Base-by-base conservation (phyloP, 2,113 vertebrate species). In the Oxyura jamaicensis region DNA sequence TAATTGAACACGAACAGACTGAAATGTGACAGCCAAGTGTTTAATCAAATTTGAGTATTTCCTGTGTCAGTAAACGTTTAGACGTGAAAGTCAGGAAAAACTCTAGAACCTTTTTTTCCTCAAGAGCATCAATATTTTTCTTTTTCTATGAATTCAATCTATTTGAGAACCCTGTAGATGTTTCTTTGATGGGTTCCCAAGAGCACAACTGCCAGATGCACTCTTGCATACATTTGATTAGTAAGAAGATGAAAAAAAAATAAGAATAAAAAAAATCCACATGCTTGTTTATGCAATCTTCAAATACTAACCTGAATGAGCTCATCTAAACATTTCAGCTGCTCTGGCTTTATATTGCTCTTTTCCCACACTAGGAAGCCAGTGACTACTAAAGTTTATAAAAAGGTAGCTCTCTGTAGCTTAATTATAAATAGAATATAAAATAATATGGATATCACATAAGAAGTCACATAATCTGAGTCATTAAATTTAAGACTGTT, bases 71-170 rank as follows among this genome's bases (percentile, higher is more conserved):
- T 96, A 96, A 88, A 36, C 0, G 0, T 56, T 91, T 83, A 77
- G 28, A 88, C 7, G 22, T 73, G 58, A 81, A 91, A 91, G 55
- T 78, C 89, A 90, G 80, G 78, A 63, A 94, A 91, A 65, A 88
- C 18, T 75, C 42, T 52, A 75, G 94, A 90, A 29, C 22, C 39
- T 67, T 74, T 69, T 83, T 76, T 46, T 52, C 35, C 85, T 95
- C 83, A 90, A 95, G 68, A 88, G 75, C 65, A 86, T 88, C 58
- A 96, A 93, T 96, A 91, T 92, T 94, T 95, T 94, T n/a, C 23
- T 80, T 96, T 91, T 94, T 62, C 36, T 83, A 59, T 65, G 72
- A 96, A 94, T 88, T 86, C 88, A 86, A 91, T 96, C 80, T 94
- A 62, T 88, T 88, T 91, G 73, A 88, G 73, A 81, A 88, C 77